Evolutionary conservation across 2,113 vertebrate genomes (phyloP), one percentile per base, ranked within the genome.

Genomic region (Brachypteracias leptosomus): DNA sequence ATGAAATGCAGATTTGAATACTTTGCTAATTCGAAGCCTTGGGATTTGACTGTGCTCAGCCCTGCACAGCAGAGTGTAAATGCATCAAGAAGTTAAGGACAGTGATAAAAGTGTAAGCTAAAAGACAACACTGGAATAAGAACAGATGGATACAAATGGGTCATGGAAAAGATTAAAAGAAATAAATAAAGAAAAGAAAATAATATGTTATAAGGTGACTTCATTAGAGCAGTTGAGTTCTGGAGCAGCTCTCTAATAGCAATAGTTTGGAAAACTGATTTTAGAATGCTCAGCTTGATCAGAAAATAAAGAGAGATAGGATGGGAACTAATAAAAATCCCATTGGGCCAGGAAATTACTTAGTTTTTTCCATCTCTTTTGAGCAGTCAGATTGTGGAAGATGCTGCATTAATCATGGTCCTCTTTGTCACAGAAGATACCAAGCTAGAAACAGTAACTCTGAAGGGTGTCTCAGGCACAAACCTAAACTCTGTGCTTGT

Each of bases 391-490:
- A 29, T 17, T 77, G 29, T 70, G n/a, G 58, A 88, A 88, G 31
- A 42, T 46, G 4, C 9, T 93, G 13, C 35, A 70, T 42, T 82
- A 89, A 73, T 91, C 58, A 51, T 4, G 9, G 42, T 42, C 17
- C 20, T 88, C 55, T 90, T 73, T 67, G 57, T 72, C 4, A 0
- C n/a, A 46, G 26, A 73, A 59, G 10, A 49, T 33, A 29, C 9
- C 55, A 71, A 86, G 7, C 42, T 76, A 46, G 49, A 83, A 76
- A 63, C 2, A 0, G 3, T 33, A 83, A 76, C n/a, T 3, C 1
- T 55, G 24, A 73, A 55, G 24, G 3, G 6, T 71, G 7, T 71
- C 57, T 92, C 16, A 31, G 16, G 63, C 22, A 35, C 0, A 0
- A 74, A 77, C 11, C 40, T 44, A 40, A 90, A 33, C 72, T 22